phyloP scores from a whole-genome alignment of 1,140 invertebrate genomes.

The Latrodectus geometricus region DNA sequence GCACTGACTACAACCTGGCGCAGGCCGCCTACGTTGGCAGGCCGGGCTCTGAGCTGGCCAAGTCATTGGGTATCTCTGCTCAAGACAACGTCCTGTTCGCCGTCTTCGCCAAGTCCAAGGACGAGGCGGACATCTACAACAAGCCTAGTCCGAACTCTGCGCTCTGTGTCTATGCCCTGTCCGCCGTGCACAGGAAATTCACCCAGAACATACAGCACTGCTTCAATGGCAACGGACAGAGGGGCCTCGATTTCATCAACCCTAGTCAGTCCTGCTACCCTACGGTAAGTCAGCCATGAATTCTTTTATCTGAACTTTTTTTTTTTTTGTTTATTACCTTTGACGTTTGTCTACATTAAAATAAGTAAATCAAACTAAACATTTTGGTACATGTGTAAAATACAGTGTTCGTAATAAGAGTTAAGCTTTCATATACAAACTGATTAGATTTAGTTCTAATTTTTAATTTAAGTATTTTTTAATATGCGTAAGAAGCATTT shows the following conservation, averaged over 20 bases:
- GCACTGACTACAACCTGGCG: conserved; percentile 86
- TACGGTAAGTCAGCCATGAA: conserved; percentile 76
- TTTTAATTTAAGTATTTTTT: no score
- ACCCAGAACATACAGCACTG: conserved; percentile 98
- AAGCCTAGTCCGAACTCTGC: conserved; percentile 79
- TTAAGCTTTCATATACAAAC: no score
- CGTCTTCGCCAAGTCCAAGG: conserved; percentile 85
- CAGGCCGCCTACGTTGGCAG: conserved; percentile 94
- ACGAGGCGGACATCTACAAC: conserved; percentile 64
- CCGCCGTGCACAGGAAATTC: conserved; percentile 91
- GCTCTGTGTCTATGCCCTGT: conserved; percentile 94
- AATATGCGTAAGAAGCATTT: no score
- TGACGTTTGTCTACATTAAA: no score
- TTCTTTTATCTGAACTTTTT: background rate
- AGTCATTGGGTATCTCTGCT: conserved; percentile 86
- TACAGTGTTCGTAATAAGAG: no score
- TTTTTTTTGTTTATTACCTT: background rate
- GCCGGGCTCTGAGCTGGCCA: conserved; percentile 88
- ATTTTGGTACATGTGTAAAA: no score
- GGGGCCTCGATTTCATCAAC: conserved; percentile 90
- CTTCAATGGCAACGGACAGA: conserved; percentile 88
- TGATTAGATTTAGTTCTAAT: no score
- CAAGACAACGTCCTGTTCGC: conserved; percentile 95
- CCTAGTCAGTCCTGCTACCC: conserved; percentile 85
- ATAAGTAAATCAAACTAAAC: no score